Conservation (phyloP, 2,113 vertebrate genomes). For the Scortum barcoo region DNA sequence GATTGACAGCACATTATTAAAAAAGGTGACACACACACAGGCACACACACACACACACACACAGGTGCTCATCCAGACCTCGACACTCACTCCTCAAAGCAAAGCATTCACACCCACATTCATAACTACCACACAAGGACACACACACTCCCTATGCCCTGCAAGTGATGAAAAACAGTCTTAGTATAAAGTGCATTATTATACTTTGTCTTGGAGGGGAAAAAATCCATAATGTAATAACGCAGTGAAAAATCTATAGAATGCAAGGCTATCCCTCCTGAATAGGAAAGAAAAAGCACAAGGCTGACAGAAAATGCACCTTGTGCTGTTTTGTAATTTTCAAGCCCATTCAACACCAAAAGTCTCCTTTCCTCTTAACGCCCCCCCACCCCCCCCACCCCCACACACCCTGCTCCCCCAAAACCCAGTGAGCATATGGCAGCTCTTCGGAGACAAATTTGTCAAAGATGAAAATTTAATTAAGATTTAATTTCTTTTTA, state of each 20-base stretch:
- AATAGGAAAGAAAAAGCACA: constrained; percentile 66
- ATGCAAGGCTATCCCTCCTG: constrained; percentile 62
- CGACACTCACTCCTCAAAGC: constrained; percentile 12
- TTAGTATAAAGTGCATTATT: constrained; percentile 79
- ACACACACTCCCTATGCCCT: constrained; percentile 51
- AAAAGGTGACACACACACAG: constrained; percentile 65
- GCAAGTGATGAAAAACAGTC: constrained; percentile 76
- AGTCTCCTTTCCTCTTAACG: constrained; percentile 25
- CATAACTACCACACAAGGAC: constrained; percentile 49
- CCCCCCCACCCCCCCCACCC: no score
- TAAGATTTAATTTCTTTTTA: constrained; percentile 82
- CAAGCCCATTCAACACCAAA: constrained; percentile 54
- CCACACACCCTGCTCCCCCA: no score
- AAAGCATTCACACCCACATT: constrained; percentile 34
- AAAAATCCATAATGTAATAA: constrained; percentile 84
- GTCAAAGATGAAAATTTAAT: constrained; percentile 79
- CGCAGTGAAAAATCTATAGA: constrained; percentile 71
- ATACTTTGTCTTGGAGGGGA: constrained; percentile 74
- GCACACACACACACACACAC: constrained; percentile 32
- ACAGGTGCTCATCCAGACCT: constrained; percentile 48
- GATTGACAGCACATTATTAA: constrained; percentile 85
- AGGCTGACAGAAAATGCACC: constrained; percentile 62
- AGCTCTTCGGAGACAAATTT: constrained; percentile 73
- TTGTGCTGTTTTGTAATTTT: constrained; percentile 64
- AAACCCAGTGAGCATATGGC: constrained; percentile 76